Evolutionary conservation across 2,888 invertebrate genomes (phyloP), one percentile per base, ranked within the genome.

Genomic region (Ametastegia equiseti): DNA sequence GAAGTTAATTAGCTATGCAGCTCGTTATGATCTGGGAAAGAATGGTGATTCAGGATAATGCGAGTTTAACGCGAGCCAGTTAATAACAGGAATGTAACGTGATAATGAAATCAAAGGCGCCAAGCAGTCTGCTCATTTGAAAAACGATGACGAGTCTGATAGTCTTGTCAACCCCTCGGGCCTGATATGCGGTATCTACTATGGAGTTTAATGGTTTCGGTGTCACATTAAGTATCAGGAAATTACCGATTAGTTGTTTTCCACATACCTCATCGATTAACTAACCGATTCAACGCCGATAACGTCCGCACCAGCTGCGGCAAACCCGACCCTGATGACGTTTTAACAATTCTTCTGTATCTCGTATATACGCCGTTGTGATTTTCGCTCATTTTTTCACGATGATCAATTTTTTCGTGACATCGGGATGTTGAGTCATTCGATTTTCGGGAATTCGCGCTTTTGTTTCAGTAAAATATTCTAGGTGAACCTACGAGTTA

Each of bases 91-190:
- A 27, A 71, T 42, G 19, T 33, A 27, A 7, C 47, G n/a, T 30
- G 71, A 47, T 71, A 36, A 71, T 47, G 47, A 45, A 71, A 71
- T 71, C 47, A 71, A 0, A 7, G 71, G 71, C 71, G 47, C 71
- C 71, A 71, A 71, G 71, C 71, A 6, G 71, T 71, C 71, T 71
- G 71, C 30, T 71, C 13, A 33, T 27, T 71, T 47, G 30, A 45
- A 15, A 33, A 71, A 47, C 23, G 15, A 30, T 30, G 47, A 71
- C 13, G 71, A 71, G 15, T 15, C 19, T 15, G 23, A 27, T 23
- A 36, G 27, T 27, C 71, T 30, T n/a, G 63, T 47, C 15, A 33
- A 6, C 13, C 71, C 42, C 30, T 47, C 30, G 27, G 47, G 71
- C 71, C 11, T 27, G 27, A 15, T 19, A 30, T 15, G 13, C n/a